Evolutionary conservation across 2,888 invertebrate genomes (phyloP).

Genomic region (Candidula unifasciata): DNA sequence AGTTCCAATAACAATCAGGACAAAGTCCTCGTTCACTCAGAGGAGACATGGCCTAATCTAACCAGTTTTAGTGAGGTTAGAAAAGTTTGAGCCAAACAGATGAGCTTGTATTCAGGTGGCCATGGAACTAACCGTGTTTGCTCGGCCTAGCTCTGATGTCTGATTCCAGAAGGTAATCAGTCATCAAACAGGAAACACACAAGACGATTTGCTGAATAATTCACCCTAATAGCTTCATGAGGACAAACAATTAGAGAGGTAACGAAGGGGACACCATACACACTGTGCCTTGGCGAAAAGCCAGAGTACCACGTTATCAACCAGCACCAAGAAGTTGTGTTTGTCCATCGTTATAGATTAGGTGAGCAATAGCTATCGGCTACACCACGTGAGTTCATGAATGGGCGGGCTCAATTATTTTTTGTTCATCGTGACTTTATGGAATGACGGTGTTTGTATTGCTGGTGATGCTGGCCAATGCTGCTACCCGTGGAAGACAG

Average conservation of each 20-base stretch:
- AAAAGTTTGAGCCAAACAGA: neutral
- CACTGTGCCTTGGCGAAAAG: neutral
- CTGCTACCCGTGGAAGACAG: neutral
- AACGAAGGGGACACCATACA: neutral
- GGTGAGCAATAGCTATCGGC: neutral
- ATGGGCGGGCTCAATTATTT: neutral
- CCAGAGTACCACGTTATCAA: constrained; percentile 14
- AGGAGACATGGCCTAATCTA: too few species aligned
- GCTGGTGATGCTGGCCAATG: neutral
- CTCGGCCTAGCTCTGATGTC: neutral
- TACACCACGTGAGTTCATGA: neutral
- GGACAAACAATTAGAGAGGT: constrained; percentile 33
- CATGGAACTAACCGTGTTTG: neutral
- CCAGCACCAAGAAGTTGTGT: constrained; percentile 30
- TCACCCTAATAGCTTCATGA: constrained; percentile 29
- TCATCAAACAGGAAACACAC: constrained; percentile 17
- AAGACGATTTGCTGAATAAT: constrained; percentile 33
- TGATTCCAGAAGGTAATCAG: neutral
- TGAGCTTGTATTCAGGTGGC: neutral
- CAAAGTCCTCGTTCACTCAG: too few species aligned
- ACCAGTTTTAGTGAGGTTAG: too few species aligned
- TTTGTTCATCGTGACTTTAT: too few species aligned
- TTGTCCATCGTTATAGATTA: constrained; percentile 23
- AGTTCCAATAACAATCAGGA: too few species aligned
- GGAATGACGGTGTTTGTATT: neutral